A percentile compares a stretch with the other conserved stretches of the same genome.
Conservation (phyloP, 2,113 vertebrate genomes). For the Pygoscelis antarcticus region DNA sequence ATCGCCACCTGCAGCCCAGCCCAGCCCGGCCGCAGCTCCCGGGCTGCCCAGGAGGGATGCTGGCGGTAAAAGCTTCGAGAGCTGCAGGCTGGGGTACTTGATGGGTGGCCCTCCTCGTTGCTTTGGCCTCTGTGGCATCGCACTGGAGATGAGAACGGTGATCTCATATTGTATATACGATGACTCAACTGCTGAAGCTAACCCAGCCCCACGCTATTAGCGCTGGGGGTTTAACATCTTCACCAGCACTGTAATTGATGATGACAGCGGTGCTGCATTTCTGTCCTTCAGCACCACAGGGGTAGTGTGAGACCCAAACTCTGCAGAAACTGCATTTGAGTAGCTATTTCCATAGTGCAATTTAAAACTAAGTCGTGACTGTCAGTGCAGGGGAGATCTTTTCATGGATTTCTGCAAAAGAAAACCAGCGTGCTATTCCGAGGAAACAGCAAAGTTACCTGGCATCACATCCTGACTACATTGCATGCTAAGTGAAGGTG, state of each 20-base stretch:
- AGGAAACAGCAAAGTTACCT: neutral
- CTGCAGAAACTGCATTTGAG: neutral
- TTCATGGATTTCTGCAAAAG: neutral
- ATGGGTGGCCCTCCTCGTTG: neutral
- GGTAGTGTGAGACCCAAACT: neutral
- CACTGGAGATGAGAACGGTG: rapidly evolving
- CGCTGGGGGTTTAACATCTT: neutral
- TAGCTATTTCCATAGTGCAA: rapidly evolving
- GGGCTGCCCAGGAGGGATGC: neutral
- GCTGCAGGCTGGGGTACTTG: neutral
- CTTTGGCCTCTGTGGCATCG: neutral
- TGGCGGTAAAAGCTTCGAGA: neutral
- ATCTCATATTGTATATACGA: neutral
- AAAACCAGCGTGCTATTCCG: neutral
- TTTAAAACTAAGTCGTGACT: neutral
- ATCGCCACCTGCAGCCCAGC: neutral
- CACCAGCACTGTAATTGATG: rapidly evolving
- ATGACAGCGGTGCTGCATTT: rapidly evolving
- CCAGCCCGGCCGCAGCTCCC: neutral
- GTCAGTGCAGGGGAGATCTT: neutral
- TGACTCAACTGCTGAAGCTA: neutral
- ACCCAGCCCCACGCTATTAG: neutral
- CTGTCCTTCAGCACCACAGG: neutral
- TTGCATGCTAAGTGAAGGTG: rapidly evolving
- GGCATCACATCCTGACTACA: neutral